Conservation (phyloP, 2,888 invertebrate species). For the Cheilosia urbana region DNA sequence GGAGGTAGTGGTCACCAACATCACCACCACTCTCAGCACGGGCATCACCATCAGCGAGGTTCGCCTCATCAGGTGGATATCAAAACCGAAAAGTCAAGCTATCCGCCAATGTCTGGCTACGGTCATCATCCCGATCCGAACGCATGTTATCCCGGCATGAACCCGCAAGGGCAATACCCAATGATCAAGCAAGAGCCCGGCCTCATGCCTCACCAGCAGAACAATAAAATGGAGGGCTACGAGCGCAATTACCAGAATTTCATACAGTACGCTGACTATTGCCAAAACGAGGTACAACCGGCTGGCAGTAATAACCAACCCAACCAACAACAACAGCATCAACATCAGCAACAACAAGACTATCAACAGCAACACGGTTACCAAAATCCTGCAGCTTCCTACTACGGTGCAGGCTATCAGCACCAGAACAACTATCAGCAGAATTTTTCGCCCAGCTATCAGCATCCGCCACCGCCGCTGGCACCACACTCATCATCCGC, state of each 20-base stretch:
- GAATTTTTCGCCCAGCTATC: slow-evolving; percentile 82
- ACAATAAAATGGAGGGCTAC: slow-evolving; percentile 83
- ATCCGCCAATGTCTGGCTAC: slow-evolving; percentile 67
- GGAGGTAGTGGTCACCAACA: slow-evolving; percentile 77
- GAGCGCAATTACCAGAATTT: slow-evolving; percentile 84
- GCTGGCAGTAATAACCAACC: slow-evolving; percentile 78
- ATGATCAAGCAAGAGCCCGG: slow-evolving; percentile 83
- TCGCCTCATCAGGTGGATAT: slow-evolving; percentile 75
- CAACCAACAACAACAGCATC: slow-evolving; percentile 78
- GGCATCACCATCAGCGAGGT: slow-evolving; percentile 61
- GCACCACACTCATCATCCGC: slow-evolving; percentile 76
- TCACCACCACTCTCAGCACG: slow-evolving; percentile 65
- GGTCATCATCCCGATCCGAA: slow-evolving; percentile 77
- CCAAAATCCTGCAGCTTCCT: slow-evolving; percentile 81
- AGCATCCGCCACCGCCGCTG: slow-evolving; percentile 78
- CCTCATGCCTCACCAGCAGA: slow-evolving; percentile 80
- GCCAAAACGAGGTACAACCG: slow-evolving; percentile 82
- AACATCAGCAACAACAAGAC: slow-evolving; percentile 79
- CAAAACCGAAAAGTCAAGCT: slow-evolving; percentile 71
- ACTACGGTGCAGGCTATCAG: slow-evolving; percentile 80
- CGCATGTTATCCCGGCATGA: slow-evolving; percentile 77
- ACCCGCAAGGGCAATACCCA: slow-evolving; percentile 80
- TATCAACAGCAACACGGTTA: slow-evolving; percentile 79
- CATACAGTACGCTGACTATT: slow-evolving; percentile 84
- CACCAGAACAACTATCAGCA: slow-evolving; percentile 83